These are phyloP conservation scores for Elymnias hypermnestra DNA, from an alignment of 1,140 invertebrate species.

Conservation along the genomic window DNA sequence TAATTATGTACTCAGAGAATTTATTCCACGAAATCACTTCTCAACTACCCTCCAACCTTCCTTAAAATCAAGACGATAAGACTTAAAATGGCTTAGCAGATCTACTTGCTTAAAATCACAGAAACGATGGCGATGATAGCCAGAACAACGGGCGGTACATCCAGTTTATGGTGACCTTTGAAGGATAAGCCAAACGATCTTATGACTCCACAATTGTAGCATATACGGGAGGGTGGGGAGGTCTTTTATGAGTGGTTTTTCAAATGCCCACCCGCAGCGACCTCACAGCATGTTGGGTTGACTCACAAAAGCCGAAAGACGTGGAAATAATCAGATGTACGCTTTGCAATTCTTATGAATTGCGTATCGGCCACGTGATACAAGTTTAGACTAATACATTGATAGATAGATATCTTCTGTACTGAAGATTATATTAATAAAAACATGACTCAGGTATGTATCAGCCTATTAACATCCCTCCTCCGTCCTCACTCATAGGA, in stretches of 20 bases:
- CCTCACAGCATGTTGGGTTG: slow-evolving; percentile 38
- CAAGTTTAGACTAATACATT: too few relatives aligned
- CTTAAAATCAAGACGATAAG: slow-evolving; percentile 9
- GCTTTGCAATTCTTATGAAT: slow-evolving; percentile 9
- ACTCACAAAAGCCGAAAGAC: slow-evolving; percentile 36
- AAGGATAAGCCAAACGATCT: slow-evolving; percentile 18
- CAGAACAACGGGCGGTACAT: slow-evolving; percentile 28
- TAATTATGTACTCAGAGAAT: slow-evolving; percentile 31
- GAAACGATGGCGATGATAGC: slow-evolving; percentile 31
- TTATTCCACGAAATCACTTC: slow-evolving; percentile 22
- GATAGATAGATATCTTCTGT: too few relatives aligned
- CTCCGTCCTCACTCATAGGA: too few relatives aligned
- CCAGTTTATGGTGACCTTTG: slow-evolving; percentile 33
- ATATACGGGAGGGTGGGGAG: slow-evolving; percentile 11
- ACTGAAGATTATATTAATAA: too few relatives aligned
- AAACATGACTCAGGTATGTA: not conserved
- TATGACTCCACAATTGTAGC: slow-evolving; percentile 2
- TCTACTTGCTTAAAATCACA: slow-evolving; percentile 10
- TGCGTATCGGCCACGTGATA: not conserved
- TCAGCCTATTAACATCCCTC: too few relatives aligned
- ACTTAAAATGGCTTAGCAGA: slow-evolving; percentile 17
- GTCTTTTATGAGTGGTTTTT: slow-evolving; percentile 20
- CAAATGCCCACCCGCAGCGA: slow-evolving; percentile 42
- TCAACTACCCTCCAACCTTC: not conserved
- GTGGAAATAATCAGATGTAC: slow-evolving; percentile 21